Percentiles rank a stretch among this genome's conserved stretches.
Conservation (phyloP, 2,888 invertebrate genomes). For the Arge pagana region DNA sequence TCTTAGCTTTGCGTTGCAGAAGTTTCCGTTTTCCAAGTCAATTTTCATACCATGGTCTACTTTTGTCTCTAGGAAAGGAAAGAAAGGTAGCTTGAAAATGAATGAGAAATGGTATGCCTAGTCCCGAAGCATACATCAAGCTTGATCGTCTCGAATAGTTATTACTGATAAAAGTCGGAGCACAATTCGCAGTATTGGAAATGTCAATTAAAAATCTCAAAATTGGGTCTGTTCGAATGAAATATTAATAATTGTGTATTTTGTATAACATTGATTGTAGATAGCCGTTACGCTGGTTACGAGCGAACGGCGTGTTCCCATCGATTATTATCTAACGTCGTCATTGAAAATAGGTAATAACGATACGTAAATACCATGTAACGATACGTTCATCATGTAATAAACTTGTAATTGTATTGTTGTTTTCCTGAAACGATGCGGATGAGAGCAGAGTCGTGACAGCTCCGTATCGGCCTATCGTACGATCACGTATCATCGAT, state of each 20-base stretch:
- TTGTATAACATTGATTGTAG: conserved; percentile 45
- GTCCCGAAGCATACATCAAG: not conserved
- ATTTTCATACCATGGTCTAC: too few species aligned
- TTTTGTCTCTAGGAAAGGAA: too few species aligned
- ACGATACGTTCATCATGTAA: not conserved
- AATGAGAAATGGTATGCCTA: not conserved
- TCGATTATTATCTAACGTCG: conserved; percentile 39
- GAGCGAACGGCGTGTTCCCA: conserved; percentile 47
- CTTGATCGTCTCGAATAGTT: not conserved
- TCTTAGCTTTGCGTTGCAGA: too few species aligned
- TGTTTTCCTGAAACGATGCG: not conserved
- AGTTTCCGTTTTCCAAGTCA: too few species aligned
- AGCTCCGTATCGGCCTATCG: conserved; percentile 6
- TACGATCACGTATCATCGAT: conserved; percentile 7
- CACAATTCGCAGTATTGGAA: conserved; percentile 43
- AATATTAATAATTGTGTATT: conserved; percentile 40
- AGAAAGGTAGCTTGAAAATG: too few species aligned
- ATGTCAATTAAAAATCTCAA: conserved; percentile 42
- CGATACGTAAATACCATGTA: not conserved
- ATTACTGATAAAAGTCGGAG: conserved; percentile 20
- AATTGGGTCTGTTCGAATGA: conserved; percentile 33
- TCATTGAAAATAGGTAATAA: not conserved
- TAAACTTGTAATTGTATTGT: not conserved
- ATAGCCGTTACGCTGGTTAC: conserved; percentile 40
- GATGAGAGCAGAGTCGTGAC: conserved; percentile 7